A percentile compares a stretch with the other conserved stretches of the same genome.
Conservation (phyloP, 2,797 vertebrate species). For the Pangasius djambal region DNA sequence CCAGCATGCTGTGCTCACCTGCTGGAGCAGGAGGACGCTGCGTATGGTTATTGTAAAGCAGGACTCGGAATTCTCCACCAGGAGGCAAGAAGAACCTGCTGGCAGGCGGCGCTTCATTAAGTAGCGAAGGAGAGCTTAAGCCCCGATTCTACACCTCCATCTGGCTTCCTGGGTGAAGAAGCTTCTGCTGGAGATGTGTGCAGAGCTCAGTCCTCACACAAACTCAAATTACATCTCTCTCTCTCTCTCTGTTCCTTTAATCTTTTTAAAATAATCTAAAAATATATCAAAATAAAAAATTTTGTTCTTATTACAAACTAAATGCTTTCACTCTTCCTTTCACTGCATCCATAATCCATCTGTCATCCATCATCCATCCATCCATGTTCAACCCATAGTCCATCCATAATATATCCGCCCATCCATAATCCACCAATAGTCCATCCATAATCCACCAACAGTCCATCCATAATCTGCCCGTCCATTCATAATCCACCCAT, state of each 20-base stretch:
- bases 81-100: conserved; percentile 14
- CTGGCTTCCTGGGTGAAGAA: conserved; percentile 13
- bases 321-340: not conserved
- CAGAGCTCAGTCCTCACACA: not conserved
- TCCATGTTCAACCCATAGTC: not conserved
- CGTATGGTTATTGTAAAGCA: conserved; percentile 7
- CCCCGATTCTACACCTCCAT: conserved; percentile 26
- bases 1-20: conserved; percentile 11
- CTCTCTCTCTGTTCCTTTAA: not conserved
- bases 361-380: not conserved
- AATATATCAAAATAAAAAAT: no score
- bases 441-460: not conserved
- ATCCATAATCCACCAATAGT: not conserved
- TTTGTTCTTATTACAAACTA: not conserved
- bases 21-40: conserved; percentile 1
- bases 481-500: not conserved
- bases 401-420: not conserved
- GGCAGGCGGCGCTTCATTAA: conserved; percentile 36
- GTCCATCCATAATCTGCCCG: not conserved
- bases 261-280: not conserved
- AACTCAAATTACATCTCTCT: not conserved
- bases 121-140: conserved; percentile 18
- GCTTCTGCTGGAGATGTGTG: conserved; percentile 17
- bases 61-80: conserved; percentile 12
- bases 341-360: not conserved